Base-by-base conservation (phyloP, 2,888 invertebrate species). In the Chrysolina americana region DNA sequence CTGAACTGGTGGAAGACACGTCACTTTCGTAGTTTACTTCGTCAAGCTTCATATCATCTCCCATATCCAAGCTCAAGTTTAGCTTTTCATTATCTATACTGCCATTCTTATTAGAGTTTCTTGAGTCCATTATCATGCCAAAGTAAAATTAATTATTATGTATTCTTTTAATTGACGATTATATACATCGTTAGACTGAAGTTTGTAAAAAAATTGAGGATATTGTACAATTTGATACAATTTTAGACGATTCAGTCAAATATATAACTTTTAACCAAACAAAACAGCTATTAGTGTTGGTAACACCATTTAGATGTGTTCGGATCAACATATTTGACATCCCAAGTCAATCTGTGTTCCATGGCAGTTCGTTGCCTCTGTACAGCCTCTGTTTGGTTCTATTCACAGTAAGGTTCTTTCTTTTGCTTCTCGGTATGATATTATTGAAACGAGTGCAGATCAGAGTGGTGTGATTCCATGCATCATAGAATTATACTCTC, bases 1-100 rank as follows among this genome's bases (percentile, higher is more conserved):
- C 90, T 5, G 94, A 94, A 81, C 93, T 93, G 63, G 94, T 93
- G 78, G 95, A 96, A 68, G 96, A 95, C 41, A 96, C 95, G 89
- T 97, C 97, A 87, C 97, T 97, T 87, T 96, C 96, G 84, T 95
- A 96, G 82, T 92, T 93, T 75, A 91, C 92, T 83, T 94, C 94
- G 80, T 93, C 94, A 77, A 93, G 92, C 87, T 95, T 94, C 77
- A 95, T 89, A 86, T 95, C 95, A 85, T 95, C 95, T 63, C 93
- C 94, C 86, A 94, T 94, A 87, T 95, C 94, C 71, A 87, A 80
- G 71, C 85, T 83, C 75, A 88, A 81, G 79, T 87, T 87, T 66
- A 88, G 83, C 78, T 88, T 88, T 83, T 88, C 88, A 76, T 85
- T 82, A 82, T 88, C 88, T 77, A 86, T 79, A 84, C 85, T 86